Conservation (phyloP, 2,888 invertebrate genomes). For the Oasisia sp. region DNA sequence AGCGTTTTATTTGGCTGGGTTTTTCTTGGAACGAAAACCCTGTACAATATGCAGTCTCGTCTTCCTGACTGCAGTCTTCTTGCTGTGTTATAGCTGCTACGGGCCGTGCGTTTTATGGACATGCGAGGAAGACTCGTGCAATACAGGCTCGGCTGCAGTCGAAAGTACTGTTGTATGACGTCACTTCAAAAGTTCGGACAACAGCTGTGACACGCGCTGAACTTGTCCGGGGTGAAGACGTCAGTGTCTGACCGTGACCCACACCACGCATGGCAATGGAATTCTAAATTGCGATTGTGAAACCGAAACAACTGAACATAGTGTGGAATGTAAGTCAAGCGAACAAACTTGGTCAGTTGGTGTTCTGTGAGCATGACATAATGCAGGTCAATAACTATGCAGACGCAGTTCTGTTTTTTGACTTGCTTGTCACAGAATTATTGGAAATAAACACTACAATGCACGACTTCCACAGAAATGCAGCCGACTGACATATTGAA, state of each 20-base stretch:
- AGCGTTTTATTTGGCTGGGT: constrained; percentile 93
- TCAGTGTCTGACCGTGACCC: neutral
- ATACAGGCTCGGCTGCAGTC: neutral
- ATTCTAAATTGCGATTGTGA: neutral
- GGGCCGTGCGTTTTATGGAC: constrained; percentile 87
- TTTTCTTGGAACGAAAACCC: constrained; percentile 95
- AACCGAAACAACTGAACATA: neutral
- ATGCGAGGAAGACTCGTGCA: constrained; percentile 41
- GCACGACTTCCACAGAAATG: neutral
- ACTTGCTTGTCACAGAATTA: neutral
- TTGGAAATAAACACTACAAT: neutral
- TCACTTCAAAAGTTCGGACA: neutral
- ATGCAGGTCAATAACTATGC: too few species aligned
- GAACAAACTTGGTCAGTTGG: neutral
- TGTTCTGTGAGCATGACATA: too few species aligned
- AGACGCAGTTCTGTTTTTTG: too few species aligned
- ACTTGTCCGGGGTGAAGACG: neutral
- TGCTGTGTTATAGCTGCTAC: constrained; percentile 95
- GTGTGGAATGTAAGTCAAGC: neutral
- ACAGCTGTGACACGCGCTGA: neutral
- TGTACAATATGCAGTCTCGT: constrained; percentile 97
- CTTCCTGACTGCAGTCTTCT: constrained; percentile 90
- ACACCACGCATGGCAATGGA: neutral
- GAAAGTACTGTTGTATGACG: constrained; percentile 8
- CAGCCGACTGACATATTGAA: neutral